Conservation (phyloP, 2,888 invertebrate genomes). For the Brenthis daphne region DNA sequence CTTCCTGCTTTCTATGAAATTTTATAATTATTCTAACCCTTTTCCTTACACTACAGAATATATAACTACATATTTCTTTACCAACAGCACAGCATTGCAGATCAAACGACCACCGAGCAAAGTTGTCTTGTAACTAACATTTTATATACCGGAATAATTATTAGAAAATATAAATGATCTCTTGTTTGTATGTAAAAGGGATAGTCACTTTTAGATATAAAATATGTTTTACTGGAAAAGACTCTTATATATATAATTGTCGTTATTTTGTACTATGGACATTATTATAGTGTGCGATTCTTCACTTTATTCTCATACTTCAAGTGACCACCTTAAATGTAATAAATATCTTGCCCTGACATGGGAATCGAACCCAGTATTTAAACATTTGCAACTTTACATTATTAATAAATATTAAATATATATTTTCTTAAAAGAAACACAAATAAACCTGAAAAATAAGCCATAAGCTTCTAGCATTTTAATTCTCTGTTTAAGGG, state of each 20-base stretch:
- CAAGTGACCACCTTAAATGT: too few species aligned
- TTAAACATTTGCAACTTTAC: too few species aligned
- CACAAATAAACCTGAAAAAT: background rate
- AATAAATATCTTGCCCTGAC: too few species aligned
- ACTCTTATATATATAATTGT: background rate
- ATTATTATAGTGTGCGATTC: too few species aligned
- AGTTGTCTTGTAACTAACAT: conserved; percentile 17
- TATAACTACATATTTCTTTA: conserved; percentile 14
- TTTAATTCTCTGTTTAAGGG: conserved; percentile 32
- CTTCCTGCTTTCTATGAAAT: conserved; percentile 13
- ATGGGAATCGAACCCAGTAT: too few species aligned
- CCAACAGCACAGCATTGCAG: conserved; percentile 17
- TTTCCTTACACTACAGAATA: conserved; percentile 23
- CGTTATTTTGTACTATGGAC: too few species aligned
- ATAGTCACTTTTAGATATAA: conserved; percentile 18
- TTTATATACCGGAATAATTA: conserved; percentile 26
- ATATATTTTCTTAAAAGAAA: background rate
- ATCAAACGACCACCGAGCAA: conserved; percentile 32
- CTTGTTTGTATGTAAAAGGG: conserved; percentile 15
- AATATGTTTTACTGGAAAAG: conserved; percentile 32
- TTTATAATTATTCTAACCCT: conserved; percentile 32
- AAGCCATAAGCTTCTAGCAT: conserved; percentile 7
- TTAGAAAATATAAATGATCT: conserved; percentile 22
- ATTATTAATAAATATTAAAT: too few species aligned
- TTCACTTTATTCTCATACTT: too few species aligned